A percentile compares a stretch with the other conserved stretches of the same genome.
Evolutionary conservation across 1,140 invertebrate genomes (phyloP).

Genomic region (Ceratitis capitata): DNA sequence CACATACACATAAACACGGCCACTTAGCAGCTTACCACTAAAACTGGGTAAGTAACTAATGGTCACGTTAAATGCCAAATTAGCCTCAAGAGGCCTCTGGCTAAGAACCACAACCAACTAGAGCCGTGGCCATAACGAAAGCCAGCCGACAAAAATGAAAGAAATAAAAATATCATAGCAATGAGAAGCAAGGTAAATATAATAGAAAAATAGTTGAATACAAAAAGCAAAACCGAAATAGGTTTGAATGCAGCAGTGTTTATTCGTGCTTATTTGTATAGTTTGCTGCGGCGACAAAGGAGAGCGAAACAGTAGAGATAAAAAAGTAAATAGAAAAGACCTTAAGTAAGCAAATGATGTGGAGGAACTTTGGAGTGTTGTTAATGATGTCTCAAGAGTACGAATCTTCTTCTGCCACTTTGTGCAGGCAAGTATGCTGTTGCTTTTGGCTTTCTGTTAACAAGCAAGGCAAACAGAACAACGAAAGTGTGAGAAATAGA

Average conservation of each 20-base stretch:
- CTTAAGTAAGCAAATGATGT: neutral
- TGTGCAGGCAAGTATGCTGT: too few species aligned
- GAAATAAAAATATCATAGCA: neutral
- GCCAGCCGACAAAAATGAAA: neutral
- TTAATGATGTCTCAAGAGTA: slow-evolving; percentile 37
- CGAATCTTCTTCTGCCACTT: neutral
- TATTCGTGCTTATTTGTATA: neutral
- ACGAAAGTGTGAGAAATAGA: neutral
- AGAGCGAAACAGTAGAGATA: neutral
- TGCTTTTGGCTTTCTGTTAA: neutral
- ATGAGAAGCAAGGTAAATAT: neutral
- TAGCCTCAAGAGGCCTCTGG: slow-evolving; percentile 1
- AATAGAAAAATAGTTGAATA: slow-evolving; percentile 12
- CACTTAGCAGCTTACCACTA: neutral
- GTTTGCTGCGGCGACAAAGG: neutral
- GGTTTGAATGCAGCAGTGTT: too few species aligned
- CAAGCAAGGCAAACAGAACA: neutral
- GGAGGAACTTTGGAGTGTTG: slow-evolving; percentile 15
- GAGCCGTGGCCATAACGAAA: neutral
- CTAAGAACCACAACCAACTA: neutral
- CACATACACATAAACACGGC: neutral
- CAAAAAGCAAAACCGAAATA: too few species aligned
- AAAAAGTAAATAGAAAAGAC: neutral
- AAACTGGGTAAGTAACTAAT: slow-evolving; percentile 20
- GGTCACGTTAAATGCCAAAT: slow-evolving; percentile 33